Evolutionary conservation across 2,113 vertebrate genomes (phyloP).

Genomic region (Pan troglodytes): NHGRI_mPanTro3-v2.1_pri NC_072401.2:7480501-7481000

Average conservation of each 20-base stretch:
- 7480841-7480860: no score
- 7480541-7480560: no score
- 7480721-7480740: no score
- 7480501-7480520: background rate
- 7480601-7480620: background rate
- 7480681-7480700: no score
- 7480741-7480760: rapidly evolving
- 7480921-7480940: no score
- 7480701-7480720: no score
- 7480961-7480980: background rate
- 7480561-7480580: no score
- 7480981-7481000: background rate
- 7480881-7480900: no score
- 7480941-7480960: background rate
- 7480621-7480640: no score
- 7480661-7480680: background rate
- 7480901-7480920: background rate
- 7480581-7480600: no score
- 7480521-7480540: background rate
- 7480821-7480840: background rate
- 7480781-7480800: background rate
- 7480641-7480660: rapidly evolving
- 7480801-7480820: background rate
- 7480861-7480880: background rate
- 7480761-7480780: background rate